Evolutionary conservation across 2,888 invertebrate genomes (phyloP).

Genomic region (Pseudoips prasinana): DNA sequence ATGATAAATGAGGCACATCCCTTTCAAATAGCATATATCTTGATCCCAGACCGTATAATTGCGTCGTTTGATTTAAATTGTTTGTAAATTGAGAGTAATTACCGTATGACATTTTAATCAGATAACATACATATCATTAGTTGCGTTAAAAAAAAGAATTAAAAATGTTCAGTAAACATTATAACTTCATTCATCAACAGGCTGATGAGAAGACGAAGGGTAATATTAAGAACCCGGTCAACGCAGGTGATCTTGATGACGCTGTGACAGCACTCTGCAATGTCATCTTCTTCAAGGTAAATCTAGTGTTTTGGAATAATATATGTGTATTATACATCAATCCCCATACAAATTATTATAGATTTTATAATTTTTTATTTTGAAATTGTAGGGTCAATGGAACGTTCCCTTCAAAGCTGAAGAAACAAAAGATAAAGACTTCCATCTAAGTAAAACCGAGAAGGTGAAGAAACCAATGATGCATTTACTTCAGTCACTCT

Average conservation of each 20-base stretch:
- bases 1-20: too few species aligned
- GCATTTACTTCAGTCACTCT: conserved; percentile 36
- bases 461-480: conserved; percentile 47
- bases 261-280: conserved; percentile 44
- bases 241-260: conserved; percentile 24
- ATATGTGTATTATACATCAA: too few species aligned
- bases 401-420: conserved; percentile 46
- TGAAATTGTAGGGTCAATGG: conserved; percentile 51
- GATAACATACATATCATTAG: too few species aligned
- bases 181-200: conserved; percentile 36
- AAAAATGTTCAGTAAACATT: too few species aligned
- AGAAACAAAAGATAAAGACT: conserved; percentile 42
- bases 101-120: too few species aligned
- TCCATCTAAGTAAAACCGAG: conserved; percentile 35
- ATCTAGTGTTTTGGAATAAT: too few species aligned
- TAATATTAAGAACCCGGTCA: conserved; percentile 42
- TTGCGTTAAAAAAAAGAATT: too few species aligned
- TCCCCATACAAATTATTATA: background rate
- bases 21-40: too few species aligned
- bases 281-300: conserved; percentile 48
- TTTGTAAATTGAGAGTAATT: too few species aligned
- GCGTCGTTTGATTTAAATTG: too few species aligned
- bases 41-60: too few species aligned
- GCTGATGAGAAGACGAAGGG: conserved; percentile 46
- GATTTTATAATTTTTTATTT: background rate